Base-by-base conservation (phyloP, 1,140 invertebrate species). In the Holotrichia oblita region DNA sequence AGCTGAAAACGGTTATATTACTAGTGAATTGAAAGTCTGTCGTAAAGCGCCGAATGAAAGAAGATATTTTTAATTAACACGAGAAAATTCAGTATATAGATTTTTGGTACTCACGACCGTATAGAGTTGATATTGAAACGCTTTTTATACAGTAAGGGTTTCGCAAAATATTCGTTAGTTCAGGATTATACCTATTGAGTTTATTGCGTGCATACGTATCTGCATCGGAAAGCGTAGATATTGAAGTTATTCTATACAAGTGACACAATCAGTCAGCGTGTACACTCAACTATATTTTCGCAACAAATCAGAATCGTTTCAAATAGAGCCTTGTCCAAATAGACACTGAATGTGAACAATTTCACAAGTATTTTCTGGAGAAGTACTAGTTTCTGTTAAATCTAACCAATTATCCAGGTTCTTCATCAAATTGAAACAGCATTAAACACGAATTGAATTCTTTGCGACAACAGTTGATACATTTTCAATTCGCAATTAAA, bases 201-300 rank as follows among this genome's bases (percentile, higher is more conserved):
- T 55, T 55, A 55, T 17, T 55, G 48, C 48, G 14, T 55, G 20
- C 61, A 34, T 34, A 69, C 61, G 20, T 14, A 14, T 69, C 61
- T 10, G 61, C 27, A 69, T 22, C 24, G 27, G 24, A 69, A 69
- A 69, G 27, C 27, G 3, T 3, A 22, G 22, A 69, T 69, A 24
- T 69, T 34, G 61, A 69, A 24, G 61, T 69, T 69, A 69, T 69
- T 69, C 61, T 34, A 69, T 27, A 69, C 20, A 69, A 69, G 27
- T 34, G 61, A 69, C 61, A 69, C 61, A 69, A 69, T 69, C 61
- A 69, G 22, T 69, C 61, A 12, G 27, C 61, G 24, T 69, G 22
- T 22, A 69, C 61, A 9, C 7, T 22, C 61, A 22, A 14, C 22
- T 27, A 69, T 61, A 61, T 69, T 69, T 64, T 24, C 59, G 44